phyloP scores from a whole-genome alignment of 2,113 vertebrate genomes.

The Aldabrachelys gigantea region DNA sequence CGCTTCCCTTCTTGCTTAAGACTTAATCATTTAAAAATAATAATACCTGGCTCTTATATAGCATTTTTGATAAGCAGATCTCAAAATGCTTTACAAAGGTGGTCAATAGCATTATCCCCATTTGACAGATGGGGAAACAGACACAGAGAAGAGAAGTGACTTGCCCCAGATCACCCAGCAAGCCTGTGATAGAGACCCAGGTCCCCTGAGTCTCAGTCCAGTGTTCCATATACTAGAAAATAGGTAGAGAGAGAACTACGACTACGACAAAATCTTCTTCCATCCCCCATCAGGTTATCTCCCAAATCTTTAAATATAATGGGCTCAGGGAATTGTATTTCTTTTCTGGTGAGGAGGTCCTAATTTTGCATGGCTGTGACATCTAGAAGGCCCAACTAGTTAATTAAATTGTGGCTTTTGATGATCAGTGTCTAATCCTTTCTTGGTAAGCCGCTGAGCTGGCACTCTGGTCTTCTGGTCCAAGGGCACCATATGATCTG shows the following conservation, averaged over 20 bases:
- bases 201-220: not conserved
- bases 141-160: not conserved
- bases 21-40: not conserved
- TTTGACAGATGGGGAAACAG: not conserved
- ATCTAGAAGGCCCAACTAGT: not conserved
- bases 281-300: not conserved
- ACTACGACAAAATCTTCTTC: not conserved
- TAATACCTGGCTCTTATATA: not conserved
- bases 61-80: not conserved
- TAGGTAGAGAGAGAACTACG: not conserved
- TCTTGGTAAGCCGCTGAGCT: not conserved
- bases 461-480: not conserved
- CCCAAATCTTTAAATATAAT: not conserved
- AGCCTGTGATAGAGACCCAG: not conserved
- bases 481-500: not conserved
- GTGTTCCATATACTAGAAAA: not conserved
- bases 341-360: not conserved
- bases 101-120: not conserved
- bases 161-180: not conserved
- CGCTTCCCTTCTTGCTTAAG: not conserved
- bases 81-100: not conserved
- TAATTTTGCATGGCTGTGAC: fast-evolving
- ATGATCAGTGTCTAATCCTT: not conserved
- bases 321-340: fast-evolving
- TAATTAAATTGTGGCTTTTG: not conserved